Evolutionary conservation across 2,888 invertebrate genomes (phyloP), one percentile per base, ranked within the genome.

Genomic region (Tachina fera): DNA sequence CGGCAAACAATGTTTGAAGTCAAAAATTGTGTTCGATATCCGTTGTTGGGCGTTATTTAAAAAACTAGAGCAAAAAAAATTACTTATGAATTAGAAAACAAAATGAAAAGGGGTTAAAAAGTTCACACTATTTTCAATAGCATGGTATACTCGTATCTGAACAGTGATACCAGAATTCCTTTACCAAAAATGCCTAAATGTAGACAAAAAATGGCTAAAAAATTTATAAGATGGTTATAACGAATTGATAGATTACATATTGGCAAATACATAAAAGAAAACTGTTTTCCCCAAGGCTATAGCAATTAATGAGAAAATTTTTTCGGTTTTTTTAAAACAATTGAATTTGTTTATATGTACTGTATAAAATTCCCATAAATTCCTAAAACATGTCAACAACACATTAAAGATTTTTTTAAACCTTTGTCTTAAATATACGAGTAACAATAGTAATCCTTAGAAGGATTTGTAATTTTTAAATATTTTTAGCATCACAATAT

Each of bases 331-430:
- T 41, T 31, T 53, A 56, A n/a, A n/a, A 5, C 19, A 43, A 47
- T 41, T 70, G 16, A 39, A 19, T 49, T 72, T 53, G 11, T 39
- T 41, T 19, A 41, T 39, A n/a, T n/a, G n/a, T n/a, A 61, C 43
- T 56, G 31, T 53, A 41, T 16, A 53, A 65, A 76, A 71, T 45
- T 77, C 43, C 31, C 41, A 31, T 61, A 70, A 68, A 67, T 56
- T 70, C 70, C 58, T 9, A 53, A 81, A 70, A 51, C 56, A 63
- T 85, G 81, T 78, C 78, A 81, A 84, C 72, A 84, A 58, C 16
- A 41, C 65, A 6, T 31, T 39, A 9, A 19, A 22, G 9, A 14
- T n/a, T 45, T 43, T n/a, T 6, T 22, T 4, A 39, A 39, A 51
- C 16, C 13, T 14, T 1, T 41, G n/a, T 65, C 3, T 9, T 9